Evolutionary conservation across 1,140 invertebrate species (phyloP), one percentile per base, ranked within the genome.

Genomic region (Antheraea mylitta): DNA sequence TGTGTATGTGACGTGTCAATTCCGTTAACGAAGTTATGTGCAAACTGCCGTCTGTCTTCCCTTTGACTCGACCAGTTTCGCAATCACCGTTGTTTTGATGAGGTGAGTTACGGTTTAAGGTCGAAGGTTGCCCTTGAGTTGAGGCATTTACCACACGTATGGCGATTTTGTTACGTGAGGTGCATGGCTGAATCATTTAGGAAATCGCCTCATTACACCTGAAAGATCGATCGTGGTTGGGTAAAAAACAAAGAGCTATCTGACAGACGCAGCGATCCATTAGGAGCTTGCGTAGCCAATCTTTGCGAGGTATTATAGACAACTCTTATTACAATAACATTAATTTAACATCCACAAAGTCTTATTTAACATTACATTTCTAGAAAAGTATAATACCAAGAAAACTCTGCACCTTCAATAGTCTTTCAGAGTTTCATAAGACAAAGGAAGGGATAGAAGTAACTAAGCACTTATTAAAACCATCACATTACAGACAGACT

Each of bases 31-130:
- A 60, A 69, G 73, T 74, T 77, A 77, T 77, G 71, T 69, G 65
- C 68, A 58, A 18, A 58, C 72, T 72, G 66, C 69, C 74, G 75
- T 74, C 82, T 80, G 83, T 89, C 87, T 90, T 91, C 87, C 86
- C 74, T 76, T 83, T 71, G 79, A 80, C 78, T 83, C 65, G 83
- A 80, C 80, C 22, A 81, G 70, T 74, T 68, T 65, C 71, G 67
- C 60, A 76, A 79, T 82, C 45, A 78, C 77, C 80, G 80, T 87
- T 91, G 85, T 89, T 91, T 87, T 89, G 83, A 83, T 86, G 74
- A 87, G 87, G 89, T 90, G 78, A 90, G 87, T 89, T 69, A 19
- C 73, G 74, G 84, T 76, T 75, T 82, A 86, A 87, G 82, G 85
- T 83, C 82, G 80, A 72, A 79, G 75, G 69, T 83, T 82, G 80